phyloP scores from a whole-genome alignment of 2,113 vertebrate genomes.

The Charadrius vociferus region DNA sequence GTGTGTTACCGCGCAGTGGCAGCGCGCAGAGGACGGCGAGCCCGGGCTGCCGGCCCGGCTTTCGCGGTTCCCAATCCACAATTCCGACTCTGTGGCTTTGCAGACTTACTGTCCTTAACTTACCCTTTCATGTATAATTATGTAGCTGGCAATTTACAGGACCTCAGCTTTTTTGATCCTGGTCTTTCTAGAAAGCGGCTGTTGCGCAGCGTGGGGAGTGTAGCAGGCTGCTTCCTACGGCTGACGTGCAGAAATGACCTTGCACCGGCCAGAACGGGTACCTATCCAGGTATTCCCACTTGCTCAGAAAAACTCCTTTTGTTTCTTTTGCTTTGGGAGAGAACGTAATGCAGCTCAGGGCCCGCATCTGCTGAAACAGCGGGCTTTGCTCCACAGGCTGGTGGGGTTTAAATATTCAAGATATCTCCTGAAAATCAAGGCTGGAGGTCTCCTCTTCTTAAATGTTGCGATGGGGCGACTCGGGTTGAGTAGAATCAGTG shows the following conservation, averaged over 20 bases:
- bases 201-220: neutral
- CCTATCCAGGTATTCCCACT: neutral
- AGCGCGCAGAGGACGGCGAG: too few species aligned
- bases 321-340: neutral
- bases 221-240: fast-evolving
- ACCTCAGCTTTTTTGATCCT: neutral
- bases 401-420: neutral
- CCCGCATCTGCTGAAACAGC: neutral
- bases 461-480: too few species aligned
- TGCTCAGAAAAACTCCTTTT: neutral
- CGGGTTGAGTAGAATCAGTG: fast-evolving
- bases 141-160: neutral
- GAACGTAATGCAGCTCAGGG: neutral
- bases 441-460: neutral
- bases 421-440: neutral
- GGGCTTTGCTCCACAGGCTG: neutral
- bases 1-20: neutral
- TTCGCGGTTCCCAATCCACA: too few species aligned
- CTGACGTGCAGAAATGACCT: neutral
- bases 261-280: neutral
- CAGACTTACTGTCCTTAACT: neutral
- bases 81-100: neutral
- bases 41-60: neutral
- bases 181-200: neutral
- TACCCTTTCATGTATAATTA: too few species aligned